Conservation (phyloP, 2,797 vertebrate species). For the Enteromius anoplus region DNA sequence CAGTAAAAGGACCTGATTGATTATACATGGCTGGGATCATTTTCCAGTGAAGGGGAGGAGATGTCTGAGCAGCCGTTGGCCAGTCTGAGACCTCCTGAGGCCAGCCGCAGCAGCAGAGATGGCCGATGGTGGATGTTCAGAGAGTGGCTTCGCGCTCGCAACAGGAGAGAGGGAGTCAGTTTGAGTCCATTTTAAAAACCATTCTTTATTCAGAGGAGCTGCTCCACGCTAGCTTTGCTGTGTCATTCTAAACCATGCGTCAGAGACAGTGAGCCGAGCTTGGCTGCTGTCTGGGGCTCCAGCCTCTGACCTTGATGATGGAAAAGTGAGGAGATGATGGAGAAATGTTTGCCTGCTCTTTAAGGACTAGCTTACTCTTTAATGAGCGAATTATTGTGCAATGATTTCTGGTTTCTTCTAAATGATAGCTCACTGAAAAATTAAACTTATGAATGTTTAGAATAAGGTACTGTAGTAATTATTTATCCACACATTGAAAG, state of each 20-base stretch:
- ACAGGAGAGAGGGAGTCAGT: conserved; percentile 6
- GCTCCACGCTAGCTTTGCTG: conserved; percentile 48
- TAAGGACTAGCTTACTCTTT: background rate
- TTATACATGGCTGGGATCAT: conserved; percentile 54
- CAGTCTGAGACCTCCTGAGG: conserved; percentile 28
- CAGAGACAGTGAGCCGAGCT: conserved; percentile 27
- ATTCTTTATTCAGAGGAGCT: conserved; percentile 51
- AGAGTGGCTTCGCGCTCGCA: conserved; percentile 6
- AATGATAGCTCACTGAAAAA: background rate
- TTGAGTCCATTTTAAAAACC: conserved; percentile 41
- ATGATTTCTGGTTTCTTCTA: background rate
- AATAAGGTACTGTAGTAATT: background rate
- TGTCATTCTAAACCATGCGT: conserved; percentile 54
- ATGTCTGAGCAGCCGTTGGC: conserved; percentile 33
- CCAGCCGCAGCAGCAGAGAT: conserved; percentile 14
- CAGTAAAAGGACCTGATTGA: conserved; percentile 57
- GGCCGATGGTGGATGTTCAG: conserved; percentile 13
- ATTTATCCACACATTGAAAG: background rate
- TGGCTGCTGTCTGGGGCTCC: conserved; percentile 48
- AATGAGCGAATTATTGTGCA: background rate
- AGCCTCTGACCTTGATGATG: conserved; percentile 52
- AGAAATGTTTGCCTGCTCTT: conserved; percentile 24
- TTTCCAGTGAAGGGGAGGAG: conserved; percentile 49
- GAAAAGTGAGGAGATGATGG: conserved; percentile 38
- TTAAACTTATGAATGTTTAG: background rate